Percentiles rank a stretch among this genome's conserved stretches.
Conservation (phyloP, 2,888 invertebrate genomes). For the Lithophane socia region DNA sequence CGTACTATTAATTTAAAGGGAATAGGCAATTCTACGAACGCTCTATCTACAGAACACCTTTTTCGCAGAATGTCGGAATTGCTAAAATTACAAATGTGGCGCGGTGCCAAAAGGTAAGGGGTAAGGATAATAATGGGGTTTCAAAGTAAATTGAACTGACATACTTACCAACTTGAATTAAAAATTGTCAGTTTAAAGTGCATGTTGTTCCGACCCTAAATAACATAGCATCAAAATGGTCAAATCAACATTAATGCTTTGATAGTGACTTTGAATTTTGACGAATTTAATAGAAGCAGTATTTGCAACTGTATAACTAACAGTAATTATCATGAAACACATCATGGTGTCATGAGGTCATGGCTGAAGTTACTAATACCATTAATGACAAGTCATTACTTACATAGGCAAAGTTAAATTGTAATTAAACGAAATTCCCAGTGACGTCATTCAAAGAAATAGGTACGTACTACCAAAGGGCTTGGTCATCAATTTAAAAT, state of each 20-base stretch:
- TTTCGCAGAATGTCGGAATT: background rate
- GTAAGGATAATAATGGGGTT: constrained; percentile 3
- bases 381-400: constrained; percentile 41
- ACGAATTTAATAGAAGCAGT: background rate
- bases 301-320: background rate
- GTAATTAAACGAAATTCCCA: constrained; percentile 42
- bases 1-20: constrained; percentile 15
- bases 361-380: constrained; percentile 13
- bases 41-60: background rate
- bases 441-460: constrained; percentile 53
- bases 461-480: constrained; percentile 17
- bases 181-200: no score
- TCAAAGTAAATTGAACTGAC: constrained; percentile 9
- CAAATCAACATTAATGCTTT: background rate
- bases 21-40: constrained; percentile 8
- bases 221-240: background rate
- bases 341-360: constrained; percentile 32
- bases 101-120: constrained; percentile 11
- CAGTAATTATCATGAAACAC: constrained; percentile 22
- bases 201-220: background rate
- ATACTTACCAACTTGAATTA: background rate
- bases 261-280: background rate
- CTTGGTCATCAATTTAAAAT: constrained; percentile 42
- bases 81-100: constrained; percentile 29
- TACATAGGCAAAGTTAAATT: constrained; percentile 26